These are phyloP conservation scores for Coccyzus lansbergi DNA, from an alignment of 2,797 vertebrate species.

Conservation along the genomic window DNA sequence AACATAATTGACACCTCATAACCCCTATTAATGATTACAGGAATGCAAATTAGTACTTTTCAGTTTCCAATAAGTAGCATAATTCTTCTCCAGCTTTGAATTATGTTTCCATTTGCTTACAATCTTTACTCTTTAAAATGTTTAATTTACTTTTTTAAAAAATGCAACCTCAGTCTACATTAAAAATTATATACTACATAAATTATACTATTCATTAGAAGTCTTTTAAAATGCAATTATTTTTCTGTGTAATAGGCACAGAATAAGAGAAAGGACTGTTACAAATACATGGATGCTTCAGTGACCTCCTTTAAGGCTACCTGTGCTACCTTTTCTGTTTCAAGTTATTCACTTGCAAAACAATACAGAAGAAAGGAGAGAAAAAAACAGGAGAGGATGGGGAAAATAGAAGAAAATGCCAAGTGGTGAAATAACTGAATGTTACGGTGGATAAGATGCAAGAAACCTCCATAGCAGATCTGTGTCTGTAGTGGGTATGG, in stretches of 20 bases:
- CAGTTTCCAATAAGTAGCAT: slow-evolving; percentile 48
- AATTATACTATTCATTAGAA: slow-evolving; percentile 21
- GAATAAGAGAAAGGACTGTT: background rate
- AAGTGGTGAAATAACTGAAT: background rate
- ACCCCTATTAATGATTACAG: slow-evolving; percentile 73
- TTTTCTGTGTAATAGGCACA: background rate
- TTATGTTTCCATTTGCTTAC: slow-evolving; percentile 68
- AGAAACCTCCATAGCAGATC: background rate
- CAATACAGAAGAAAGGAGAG: background rate
- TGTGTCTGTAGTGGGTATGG: background rate
- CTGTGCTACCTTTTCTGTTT: background rate
- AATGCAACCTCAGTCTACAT: background rate
- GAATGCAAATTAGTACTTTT: slow-evolving; percentile 75
- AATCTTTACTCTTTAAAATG: slow-evolving; percentile 61
- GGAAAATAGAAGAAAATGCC: background rate
- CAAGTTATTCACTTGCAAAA: background rate
- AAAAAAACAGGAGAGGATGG: fast-evolving
- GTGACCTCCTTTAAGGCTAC: background rate
- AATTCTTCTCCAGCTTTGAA: slow-evolving; percentile 56
- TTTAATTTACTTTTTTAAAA: slow-evolving; percentile 44
- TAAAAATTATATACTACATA: background rate
- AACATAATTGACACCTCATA: slow-evolving; percentile 74
- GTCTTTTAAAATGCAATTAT: slow-evolving; percentile 41
- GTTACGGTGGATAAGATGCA: background rate
- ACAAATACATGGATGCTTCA: background rate